phyloP scores from a whole-genome alignment of 2,797 vertebrate genomes.

The Allobates femoralis region DNA sequence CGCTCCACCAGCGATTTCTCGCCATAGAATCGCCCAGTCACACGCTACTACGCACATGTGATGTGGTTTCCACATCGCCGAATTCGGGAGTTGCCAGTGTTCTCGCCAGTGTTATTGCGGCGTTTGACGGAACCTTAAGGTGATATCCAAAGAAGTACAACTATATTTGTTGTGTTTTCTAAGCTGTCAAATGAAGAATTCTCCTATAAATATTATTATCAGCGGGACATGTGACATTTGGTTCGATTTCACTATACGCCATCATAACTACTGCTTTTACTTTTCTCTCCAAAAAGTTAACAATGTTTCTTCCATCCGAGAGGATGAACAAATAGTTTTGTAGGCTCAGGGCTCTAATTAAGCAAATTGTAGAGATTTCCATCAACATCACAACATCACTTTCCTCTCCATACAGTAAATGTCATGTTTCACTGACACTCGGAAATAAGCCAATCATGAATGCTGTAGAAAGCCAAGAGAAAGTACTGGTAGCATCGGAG shows the following conservation, averaged over 20 bases:
- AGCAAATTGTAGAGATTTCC: conserved; percentile 64
- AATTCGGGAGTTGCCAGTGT: too few relatives aligned
- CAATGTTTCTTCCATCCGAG: conserved; percentile 65
- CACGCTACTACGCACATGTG: too few relatives aligned
- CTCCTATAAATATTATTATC: conserved; percentile 13
- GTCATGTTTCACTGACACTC: conserved; percentile 69
- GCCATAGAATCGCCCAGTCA: too few relatives aligned
- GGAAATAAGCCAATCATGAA: conserved; percentile 67
- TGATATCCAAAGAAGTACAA: not conserved
- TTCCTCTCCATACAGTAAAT: conserved; percentile 65
- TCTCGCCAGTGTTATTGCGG: too few relatives aligned
- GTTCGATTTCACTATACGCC: conserved; percentile 7
- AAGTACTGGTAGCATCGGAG: conserved; percentile 62
- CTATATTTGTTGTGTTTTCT: conserved; percentile 27
- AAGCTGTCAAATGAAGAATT: conserved; percentile 32
- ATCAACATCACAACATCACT: conserved; percentile 64
- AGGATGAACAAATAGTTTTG: conserved; percentile 43
- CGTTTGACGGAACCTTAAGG: too few relatives aligned
- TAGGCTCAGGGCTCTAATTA: conserved; percentile 69
- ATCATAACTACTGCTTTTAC: conserved; percentile 14
- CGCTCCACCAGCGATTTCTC: too few relatives aligned
- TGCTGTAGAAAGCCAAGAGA: conserved; percentile 56
- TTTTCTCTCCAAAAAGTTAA: conserved; percentile 34
- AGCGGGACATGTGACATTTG: conserved; percentile 18
- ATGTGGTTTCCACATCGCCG: too few relatives aligned